Evolutionary conservation across 2,797 vertebrate genomes (phyloP).

Genomic region (Poliocrania exsul): DNA sequence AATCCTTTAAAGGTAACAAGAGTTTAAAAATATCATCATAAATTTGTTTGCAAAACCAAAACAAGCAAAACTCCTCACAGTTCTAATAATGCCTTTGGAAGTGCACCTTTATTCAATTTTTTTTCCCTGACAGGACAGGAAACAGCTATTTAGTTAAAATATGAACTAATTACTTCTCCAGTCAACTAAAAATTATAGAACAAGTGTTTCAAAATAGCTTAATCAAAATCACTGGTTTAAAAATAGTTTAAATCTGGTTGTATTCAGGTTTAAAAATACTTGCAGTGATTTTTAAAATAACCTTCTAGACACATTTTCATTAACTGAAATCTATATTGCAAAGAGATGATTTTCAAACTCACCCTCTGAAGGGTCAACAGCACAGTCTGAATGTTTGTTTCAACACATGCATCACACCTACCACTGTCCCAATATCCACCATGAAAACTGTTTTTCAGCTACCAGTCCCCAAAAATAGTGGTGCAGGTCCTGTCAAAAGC

Average conservation of each 20-base stretch:
- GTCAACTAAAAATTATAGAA: background rate
- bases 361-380: background rate
- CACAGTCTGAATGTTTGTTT: background rate
- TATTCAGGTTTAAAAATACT: background rate
- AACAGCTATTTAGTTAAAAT: background rate
- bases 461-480: background rate
- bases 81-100: background rate
- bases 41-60: background rate
- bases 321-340: background rate
- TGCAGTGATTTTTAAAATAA: background rate
- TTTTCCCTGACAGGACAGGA: background rate
- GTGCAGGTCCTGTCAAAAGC: background rate
- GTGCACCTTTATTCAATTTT: background rate
- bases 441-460: background rate
- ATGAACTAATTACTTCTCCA: background rate
- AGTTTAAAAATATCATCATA: background rate
- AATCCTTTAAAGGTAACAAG: constrained; percentile 56
- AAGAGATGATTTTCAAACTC: background rate
- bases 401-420: accelerated
- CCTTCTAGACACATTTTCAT: background rate
- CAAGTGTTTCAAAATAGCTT: background rate
- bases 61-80: background rate
- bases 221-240: background rate
- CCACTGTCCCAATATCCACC: background rate
- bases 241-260: background rate